Conservation (phyloP, 2,113 vertebrate species). For the Amblyornis subalaris region DNA sequence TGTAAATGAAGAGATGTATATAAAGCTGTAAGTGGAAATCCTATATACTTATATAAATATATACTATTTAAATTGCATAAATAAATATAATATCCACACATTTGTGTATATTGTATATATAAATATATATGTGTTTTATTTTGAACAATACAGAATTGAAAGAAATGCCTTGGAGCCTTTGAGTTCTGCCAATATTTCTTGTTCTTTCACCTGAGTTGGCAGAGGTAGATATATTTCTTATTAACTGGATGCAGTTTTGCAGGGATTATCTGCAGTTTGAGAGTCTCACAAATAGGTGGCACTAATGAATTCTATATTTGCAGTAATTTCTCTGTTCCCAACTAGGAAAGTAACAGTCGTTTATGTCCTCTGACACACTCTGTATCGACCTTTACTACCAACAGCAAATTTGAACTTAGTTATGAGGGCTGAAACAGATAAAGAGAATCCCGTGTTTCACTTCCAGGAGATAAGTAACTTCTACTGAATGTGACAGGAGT, state of each 20-base stretch:
- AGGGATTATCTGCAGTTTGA: background rate
- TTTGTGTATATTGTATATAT: background rate
- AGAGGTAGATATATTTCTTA: background rate
- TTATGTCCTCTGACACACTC: background rate
- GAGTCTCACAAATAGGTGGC: conserved; percentile 4
- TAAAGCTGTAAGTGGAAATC: background rate
- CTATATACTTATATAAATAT: background rate
- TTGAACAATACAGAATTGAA: background rate
- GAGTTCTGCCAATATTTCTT: background rate
- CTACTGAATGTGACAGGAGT: background rate
- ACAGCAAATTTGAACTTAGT: background rate
- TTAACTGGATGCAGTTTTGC: background rate
- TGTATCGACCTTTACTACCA: background rate
- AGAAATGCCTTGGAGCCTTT: background rate
- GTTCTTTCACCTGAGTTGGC: background rate
- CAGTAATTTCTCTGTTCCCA: background rate
- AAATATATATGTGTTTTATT: background rate
- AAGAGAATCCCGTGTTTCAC: background rate
- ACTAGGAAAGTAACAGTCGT: background rate
- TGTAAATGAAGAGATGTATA: background rate
- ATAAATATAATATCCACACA: background rate
- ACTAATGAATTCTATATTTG: conserved; percentile 18
- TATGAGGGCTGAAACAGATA: background rate
- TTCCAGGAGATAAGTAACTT: background rate
- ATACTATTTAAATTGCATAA: background rate